phyloP scores from a whole-genome alignment of 1,140 invertebrate genomes.

The Drosophila parvula region DNA sequence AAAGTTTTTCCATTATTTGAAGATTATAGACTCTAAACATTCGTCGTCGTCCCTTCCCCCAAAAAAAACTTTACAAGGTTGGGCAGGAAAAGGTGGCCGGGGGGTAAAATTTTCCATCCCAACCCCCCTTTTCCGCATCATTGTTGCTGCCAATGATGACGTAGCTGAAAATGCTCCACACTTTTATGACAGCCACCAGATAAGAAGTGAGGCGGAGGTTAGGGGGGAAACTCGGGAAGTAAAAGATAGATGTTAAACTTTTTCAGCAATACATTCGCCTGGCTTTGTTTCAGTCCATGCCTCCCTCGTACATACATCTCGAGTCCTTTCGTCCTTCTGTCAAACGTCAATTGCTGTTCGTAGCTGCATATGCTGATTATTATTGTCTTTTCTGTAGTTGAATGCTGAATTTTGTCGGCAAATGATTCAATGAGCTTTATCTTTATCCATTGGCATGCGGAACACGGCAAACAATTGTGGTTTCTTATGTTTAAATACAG shows the following conservation, averaged over 20 bases:
- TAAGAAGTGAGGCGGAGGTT: constrained; percentile 47
- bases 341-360: constrained; percentile 62
- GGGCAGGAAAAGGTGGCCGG: constrained; percentile 2
- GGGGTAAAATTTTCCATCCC: constrained; percentile 4
- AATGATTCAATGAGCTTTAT: constrained; percentile 71
- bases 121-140: constrained; percentile 31
- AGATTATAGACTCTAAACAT: constrained; percentile 83
- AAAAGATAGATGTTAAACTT: constrained; percentile 70
- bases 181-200: constrained; percentile 78
- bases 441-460: constrained; percentile 55
- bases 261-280: constrained; percentile 67
- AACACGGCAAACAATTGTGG: constrained; percentile 44
- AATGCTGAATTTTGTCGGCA: constrained; percentile 27
- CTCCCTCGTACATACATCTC: not conserved
- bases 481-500: constrained; percentile 13
- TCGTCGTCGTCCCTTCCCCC: constrained; percentile 32
- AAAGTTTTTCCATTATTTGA: constrained; percentile 84
- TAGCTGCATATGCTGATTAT: constrained; percentile 64
- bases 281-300: constrained; percentile 45
- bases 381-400: constrained; percentile 42
- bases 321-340: constrained; percentile 37
- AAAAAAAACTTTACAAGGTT: constrained; percentile 58
- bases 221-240: constrained; percentile 15
- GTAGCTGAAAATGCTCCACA: constrained; percentile 72
- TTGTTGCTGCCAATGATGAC: constrained; percentile 70